These are phyloP conservation scores for Enteromius unitaeniatus DNA, from an alignment of 2,797 vertebrate species.

Conservation along the genomic window DNA sequence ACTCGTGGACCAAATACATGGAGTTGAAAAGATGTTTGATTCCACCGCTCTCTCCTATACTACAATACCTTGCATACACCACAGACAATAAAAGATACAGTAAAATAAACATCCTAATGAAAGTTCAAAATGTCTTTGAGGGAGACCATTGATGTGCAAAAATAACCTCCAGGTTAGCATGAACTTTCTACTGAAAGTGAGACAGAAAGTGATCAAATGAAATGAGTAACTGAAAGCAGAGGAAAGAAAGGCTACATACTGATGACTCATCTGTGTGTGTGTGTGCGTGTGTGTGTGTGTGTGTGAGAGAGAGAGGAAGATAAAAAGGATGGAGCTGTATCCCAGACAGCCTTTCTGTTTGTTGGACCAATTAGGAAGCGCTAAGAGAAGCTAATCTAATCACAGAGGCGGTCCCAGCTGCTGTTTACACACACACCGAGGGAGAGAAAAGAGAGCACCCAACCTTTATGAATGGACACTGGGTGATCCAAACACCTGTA, in stretches of 20 bases:
- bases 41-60: not conserved
- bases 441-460: not conserved
- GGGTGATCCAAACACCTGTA: conserved; percentile 29
- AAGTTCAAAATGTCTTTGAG: conserved; percentile 11
- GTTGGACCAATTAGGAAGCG: conserved; percentile 63
- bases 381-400: conserved; percentile 63
- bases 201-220: conserved; percentile 53
- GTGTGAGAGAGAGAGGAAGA: not conserved
- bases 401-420: conserved; percentile 57
- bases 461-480: conserved; percentile 31
- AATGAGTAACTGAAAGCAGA: conserved; percentile 24
- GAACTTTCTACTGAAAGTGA: conserved; percentile 16
- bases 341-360: conserved; percentile 59
- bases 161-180: conserved; percentile 27
- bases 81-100: not conserved
- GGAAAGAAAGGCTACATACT: conserved; percentile 40
- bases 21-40: conserved; percentile 28
- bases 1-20: conserved; percentile 4
- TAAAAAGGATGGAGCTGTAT: conserved; percentile 48
- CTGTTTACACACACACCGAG: conserved; percentile 43
- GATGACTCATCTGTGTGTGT: conserved; percentile 49
- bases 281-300: conserved; percentile 15
- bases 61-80: not conserved
- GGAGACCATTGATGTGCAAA: conserved; percentile 12
- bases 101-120: not conserved